Evolutionary conservation across 1,140 invertebrate species (phyloP), one percentile per base, ranked within the genome.

Genomic region (Drosophila melanica): DNA sequence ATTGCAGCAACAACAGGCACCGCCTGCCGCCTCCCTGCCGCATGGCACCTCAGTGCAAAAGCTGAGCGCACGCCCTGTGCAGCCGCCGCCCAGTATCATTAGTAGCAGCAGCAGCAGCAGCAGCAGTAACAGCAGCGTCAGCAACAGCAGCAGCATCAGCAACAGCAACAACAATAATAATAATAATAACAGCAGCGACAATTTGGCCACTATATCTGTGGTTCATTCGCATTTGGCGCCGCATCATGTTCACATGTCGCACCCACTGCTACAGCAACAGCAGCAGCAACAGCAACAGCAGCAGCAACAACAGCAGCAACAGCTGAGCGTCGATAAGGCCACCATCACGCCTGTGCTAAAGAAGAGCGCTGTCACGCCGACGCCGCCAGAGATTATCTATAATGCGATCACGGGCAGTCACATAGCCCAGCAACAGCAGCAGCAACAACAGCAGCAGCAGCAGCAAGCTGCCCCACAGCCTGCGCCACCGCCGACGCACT

Each of bases 201-300:
- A 90, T 90, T 91, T 95, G 54, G 95, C 95, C 14, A 96, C 95
- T 0, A 90, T 96, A 0, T 95, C 95, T 4, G 95, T 96, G 14
- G 95, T 96, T 11, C 93, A 93, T 72, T 92, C 93, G 0, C 91
- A 92, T 73, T 9, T 91, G 7, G 76, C 64, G 63, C 50, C 55
- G 0, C 82, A 80, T 14, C 72, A 79, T 50, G 66, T 74, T 42
- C 73, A 71, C 18, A 48, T 85, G 44, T 58, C 92, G 4, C 90
- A 75, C 73, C 57, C 82, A 0, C 35, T 35, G 0, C 33, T 81
- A 64, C 73, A 93, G 92, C 90, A 90, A 11, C 71, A 73, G 18
- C 60, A 79, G 33, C 77, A 71, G 7, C 48, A 73, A 6, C 63
- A 68, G 72, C 67, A 93, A 92, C 78, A 89, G 63, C 81, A 75